Evolutionary conservation across 1,140 invertebrate species (phyloP), one percentile per base, ranked within the genome.

Genomic region (Ceratosolen fusciceps): DNA sequence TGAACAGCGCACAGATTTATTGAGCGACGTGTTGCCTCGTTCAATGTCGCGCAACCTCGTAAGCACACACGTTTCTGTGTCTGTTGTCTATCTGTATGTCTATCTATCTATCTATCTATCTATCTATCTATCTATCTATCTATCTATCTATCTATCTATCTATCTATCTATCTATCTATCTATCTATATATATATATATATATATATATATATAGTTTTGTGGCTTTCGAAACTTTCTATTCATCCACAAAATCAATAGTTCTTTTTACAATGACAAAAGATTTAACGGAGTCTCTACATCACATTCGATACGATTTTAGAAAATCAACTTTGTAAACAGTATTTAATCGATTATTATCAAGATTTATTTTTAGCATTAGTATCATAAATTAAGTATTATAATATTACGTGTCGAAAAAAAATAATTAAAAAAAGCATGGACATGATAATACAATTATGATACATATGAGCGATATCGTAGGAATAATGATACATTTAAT

Each of bases 191-290:
- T 71, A 14, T 72, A 16, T 72, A 2, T 43, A 4, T n/a, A n/a
- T n/a, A n/a, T n/a, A n/a, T n/a, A n/a, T n/a, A n/a, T n/a, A n/a
- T n/a, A n/a, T n/a, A n/a, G n/a, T n/a, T 86, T 85, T 87, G 86
- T 87, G 86, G 86, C 83, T 85, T 84, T 85, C 82, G 84, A 80
- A 82, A 84, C 84, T 84, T 83, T 83, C 65, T 74, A 70, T 67
- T 54, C 43, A 52, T 71, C n/a, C 10, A 31, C 14, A 19, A 72
- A 72, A 71, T 78, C 67, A 71, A 78, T 78, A 43, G 54, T 24
- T n/a, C 0, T 24, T 16, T 8, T 2, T 34, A 3, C 37, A 3
- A 31, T 31, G 10, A 4, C 54, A n/a, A 31, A 78, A 78, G 39
- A 31, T 52, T 29, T 60, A 73, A 39, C 70, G 70, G 29, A 29